Evolutionary conservation across 2,888 invertebrate genomes (phyloP).

Genomic region (Drosophila phalerata): DNA sequence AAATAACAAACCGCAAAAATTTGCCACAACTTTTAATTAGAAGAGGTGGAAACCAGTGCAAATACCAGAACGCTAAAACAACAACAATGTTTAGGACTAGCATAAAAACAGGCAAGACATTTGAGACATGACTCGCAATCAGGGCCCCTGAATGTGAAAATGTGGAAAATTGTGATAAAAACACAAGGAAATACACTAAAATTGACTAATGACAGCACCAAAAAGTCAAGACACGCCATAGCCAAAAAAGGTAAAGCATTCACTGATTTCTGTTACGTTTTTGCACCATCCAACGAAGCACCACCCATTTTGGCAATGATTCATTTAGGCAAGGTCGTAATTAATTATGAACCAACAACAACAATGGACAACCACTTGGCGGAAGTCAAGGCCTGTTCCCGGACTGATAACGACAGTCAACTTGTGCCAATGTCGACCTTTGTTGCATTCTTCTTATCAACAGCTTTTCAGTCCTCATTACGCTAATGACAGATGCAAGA

Average conservation of each 20-base stretch:
- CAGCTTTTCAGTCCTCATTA: conserved; percentile 41
- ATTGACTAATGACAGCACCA: conserved; percentile 48
- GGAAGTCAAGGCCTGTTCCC: conserved; percentile 41
- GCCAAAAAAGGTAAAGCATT: background rate
- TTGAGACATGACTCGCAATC: conserved; percentile 4
- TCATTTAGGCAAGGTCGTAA: conserved; percentile 33
- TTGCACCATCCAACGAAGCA: background rate
- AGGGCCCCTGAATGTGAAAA: conserved; percentile 9
- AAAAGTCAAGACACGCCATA: conserved; percentile 16
- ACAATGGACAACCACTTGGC: conserved; percentile 9
- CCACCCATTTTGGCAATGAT: background rate
- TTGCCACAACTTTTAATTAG: conserved; percentile 69
- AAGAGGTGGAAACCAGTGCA: conserved; percentile 36
- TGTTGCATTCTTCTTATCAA: conserved; percentile 49
- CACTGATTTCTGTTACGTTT: background rate
- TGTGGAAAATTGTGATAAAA: conserved; percentile 27
- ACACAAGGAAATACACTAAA: conserved; percentile 28
- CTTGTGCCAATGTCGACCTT: conserved; percentile 21
- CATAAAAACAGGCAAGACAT: conserved; percentile 11
- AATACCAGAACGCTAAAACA: conserved; percentile 22
- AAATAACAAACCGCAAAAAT: conserved; percentile 53
- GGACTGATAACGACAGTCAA: conserved; percentile 45
- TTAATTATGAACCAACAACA: conserved; percentile 54
- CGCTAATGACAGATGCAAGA: conserved; percentile 40
- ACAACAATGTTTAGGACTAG: conserved; percentile 7